Evolutionary conservation across 2,113 vertebrate species (phyloP).

Genomic region (Solenodon paradoxus): DNA sequence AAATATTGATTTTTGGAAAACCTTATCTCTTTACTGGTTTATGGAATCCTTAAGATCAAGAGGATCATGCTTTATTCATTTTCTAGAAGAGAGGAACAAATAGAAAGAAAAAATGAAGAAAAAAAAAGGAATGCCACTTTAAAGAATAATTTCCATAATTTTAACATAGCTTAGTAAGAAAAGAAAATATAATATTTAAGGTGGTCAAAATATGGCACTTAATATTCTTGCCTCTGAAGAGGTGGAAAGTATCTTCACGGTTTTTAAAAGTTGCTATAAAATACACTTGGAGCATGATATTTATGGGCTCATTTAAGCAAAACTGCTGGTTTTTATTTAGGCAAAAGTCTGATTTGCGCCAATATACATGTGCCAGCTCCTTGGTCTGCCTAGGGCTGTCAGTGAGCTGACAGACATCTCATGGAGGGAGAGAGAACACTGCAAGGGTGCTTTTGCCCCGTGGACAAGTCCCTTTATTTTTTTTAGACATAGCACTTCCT

Average conservation of each 20-base stretch:
- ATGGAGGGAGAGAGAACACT: too few species aligned
- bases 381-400: too few species aligned
- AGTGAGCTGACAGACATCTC: too few species aligned
- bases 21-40: neutral
- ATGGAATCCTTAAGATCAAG: neutral
- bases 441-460: too few species aligned
- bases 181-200: neutral
- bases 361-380: too few species aligned
- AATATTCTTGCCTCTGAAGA: neutral
- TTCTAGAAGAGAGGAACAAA: neutral
- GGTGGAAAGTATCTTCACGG: neutral
- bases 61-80: neutral
- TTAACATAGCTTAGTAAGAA: neutral
- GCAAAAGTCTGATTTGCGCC: too few species aligned
- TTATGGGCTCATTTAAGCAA: neutral
- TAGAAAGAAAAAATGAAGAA: neutral
- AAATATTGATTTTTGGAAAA: neutral
- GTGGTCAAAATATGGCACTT: neutral
- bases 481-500: too few species aligned
- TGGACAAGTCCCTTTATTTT: too few species aligned
- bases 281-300: neutral
- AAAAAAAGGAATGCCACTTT: neutral
- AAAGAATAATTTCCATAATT: constrained; percentile 9
- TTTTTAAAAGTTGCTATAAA: neutral
- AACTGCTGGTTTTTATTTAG: too few species aligned